Percentiles rank a stretch among this genome's conserved stretches.
These are phyloP conservation scores for Misgurnus anguillicaudatus DNA, from an alignment of 2,113 vertebrate genomes.

Conservation along the genomic window DNA sequence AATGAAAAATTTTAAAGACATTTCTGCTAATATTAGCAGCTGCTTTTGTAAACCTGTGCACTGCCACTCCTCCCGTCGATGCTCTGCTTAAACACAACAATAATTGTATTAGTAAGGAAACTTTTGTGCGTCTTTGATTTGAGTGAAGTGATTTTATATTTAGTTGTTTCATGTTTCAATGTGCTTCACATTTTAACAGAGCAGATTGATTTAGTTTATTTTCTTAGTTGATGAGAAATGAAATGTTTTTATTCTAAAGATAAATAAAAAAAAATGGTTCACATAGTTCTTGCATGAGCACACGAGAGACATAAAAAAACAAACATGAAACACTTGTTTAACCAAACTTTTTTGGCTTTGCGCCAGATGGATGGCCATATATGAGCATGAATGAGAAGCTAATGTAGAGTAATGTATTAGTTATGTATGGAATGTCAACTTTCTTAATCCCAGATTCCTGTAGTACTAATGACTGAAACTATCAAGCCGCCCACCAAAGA, in stretches of 20 bases:
- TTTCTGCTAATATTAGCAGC: not conserved
- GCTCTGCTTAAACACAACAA: not conserved
- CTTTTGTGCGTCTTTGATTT: not conserved
- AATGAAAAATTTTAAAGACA: not conserved
- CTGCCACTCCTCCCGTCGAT: constrained; percentile 3
- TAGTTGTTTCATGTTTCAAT: too few species aligned
- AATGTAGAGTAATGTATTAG: constrained; percentile 12
- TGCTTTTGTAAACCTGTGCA: not conserved
- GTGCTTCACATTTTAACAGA: not conserved
- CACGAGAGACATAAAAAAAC: not conserved
- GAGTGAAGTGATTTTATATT: not conserved
- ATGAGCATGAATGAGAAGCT: not conserved
- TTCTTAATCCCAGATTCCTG: constrained; percentile 17
- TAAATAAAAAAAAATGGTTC: too few species aligned
- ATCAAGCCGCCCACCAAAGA: not conserved
- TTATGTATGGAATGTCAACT: constrained; percentile 32
- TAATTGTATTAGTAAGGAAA: not conserved
- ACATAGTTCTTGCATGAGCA: not conserved
- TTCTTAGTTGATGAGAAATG: not conserved
- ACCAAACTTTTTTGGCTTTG: not conserved
- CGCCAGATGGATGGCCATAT: not conserved
- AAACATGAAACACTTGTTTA: not conserved
- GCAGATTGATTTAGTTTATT: too few species aligned
- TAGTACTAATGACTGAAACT: constrained; percentile 14
- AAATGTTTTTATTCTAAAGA: not conserved